phyloP scores from a whole-genome alignment of 2,113 vertebrate species.

The Rhinolophus sinicus region DNA sequence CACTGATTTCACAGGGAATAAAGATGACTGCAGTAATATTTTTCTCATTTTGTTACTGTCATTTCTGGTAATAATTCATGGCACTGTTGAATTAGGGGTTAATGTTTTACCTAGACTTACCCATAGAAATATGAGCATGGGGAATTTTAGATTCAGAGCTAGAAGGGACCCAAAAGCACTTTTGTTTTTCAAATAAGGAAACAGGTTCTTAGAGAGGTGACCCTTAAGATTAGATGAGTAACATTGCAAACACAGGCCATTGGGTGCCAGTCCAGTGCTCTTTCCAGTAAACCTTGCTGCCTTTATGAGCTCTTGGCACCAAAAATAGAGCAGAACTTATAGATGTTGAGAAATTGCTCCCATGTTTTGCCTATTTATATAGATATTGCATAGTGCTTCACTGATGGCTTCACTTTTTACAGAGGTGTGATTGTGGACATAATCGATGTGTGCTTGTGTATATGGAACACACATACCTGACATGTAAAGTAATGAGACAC shows the following conservation, averaged over 20 bases:
- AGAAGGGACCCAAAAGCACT: background rate
- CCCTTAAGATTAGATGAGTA: background rate
- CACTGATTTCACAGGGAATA: background rate
- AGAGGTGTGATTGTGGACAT: background rate
- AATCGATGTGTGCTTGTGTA: background rate
- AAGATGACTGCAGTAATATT: background rate
- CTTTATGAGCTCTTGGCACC: background rate
- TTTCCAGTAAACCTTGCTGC: background rate
- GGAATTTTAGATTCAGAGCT: background rate
- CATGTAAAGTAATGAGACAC: background rate
- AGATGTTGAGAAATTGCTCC: background rate
- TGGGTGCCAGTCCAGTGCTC: background rate
- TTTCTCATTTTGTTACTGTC: background rate
- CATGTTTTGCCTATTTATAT: background rate
- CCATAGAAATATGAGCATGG: background rate
- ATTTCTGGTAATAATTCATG: slow-evolving; percentile 1
- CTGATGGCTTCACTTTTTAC: background rate
- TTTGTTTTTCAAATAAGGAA: slow-evolving; percentile 26
- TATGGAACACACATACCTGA: background rate
- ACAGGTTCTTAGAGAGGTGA: background rate
- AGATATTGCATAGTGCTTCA: background rate
- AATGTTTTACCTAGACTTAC: slow-evolving; percentile 9
- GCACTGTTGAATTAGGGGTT: background rate
- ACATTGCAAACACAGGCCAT: background rate
- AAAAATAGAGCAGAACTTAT: background rate